Percentiles rank a stretch among this genome's conserved stretches.
Evolutionary conservation across 2,113 vertebrate species (phyloP).

Genomic region (Antigone vipio): DNA sequence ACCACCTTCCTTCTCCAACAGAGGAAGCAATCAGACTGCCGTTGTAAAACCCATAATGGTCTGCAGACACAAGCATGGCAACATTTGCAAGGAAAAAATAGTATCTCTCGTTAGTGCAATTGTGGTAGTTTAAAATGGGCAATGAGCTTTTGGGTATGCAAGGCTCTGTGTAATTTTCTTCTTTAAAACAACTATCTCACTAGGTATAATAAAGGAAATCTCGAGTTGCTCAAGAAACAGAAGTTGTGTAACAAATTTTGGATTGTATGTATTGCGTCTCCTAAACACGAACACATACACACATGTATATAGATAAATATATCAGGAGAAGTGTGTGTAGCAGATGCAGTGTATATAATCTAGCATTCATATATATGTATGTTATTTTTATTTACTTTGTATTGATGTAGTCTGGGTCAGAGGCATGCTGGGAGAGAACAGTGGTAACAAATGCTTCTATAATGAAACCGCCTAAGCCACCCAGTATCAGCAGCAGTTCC

Average conservation of each 20-base stretch:
- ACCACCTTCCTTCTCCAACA: background rate
- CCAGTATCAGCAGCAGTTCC: background rate
- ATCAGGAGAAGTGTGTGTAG: background rate
- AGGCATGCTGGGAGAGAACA: background rate
- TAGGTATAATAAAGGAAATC: background rate
- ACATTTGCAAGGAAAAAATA: background rate
- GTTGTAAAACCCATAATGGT: rapidly evolving
- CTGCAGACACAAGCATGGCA: background rate
- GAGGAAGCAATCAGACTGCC: background rate
- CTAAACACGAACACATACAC: background rate
- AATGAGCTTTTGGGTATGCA: background rate
- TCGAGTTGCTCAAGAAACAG: background rate
- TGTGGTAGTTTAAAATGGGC: background rate
- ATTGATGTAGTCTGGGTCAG: background rate
- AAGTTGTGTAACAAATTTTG: background rate
- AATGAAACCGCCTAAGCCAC: background rate
- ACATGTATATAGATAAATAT: background rate
- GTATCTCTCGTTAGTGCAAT: rapidly evolving
- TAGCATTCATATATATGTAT: background rate
- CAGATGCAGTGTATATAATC: background rate
- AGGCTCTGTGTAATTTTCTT: background rate
- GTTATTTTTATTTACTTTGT: background rate
- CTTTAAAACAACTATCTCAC: background rate
- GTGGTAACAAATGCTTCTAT: background rate
- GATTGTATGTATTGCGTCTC: background rate